Evolutionary conservation across 2,888 invertebrate species (phyloP).

Genomic region (Dolichopus griseipennis): DNA sequence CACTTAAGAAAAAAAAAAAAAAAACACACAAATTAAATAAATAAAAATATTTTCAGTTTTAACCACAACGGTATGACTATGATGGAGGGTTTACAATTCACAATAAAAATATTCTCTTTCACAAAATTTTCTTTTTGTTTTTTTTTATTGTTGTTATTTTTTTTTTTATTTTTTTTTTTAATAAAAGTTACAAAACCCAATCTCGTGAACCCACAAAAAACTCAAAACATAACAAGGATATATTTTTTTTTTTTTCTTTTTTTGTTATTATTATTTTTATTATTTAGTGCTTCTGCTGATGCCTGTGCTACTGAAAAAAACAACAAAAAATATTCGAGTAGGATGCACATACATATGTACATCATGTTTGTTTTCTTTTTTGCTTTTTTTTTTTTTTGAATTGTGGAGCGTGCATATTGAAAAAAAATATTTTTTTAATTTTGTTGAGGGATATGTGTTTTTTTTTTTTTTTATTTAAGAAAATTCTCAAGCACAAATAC

Average conservation of each 20-base stretch:
- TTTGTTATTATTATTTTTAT: no score
- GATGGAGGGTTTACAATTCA: background rate
- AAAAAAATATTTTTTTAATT: no score
- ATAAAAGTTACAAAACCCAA: background rate
- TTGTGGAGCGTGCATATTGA: no score
- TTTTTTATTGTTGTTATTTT: background rate
- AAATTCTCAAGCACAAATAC: background rate
- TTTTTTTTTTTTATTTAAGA: background rate
- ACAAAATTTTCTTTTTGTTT: background rate
- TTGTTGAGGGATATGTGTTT: background rate
- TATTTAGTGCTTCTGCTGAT: no score
- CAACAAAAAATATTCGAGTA: no score
- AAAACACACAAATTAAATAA: no score
- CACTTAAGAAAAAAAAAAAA: no score
- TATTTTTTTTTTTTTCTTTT: background rate
- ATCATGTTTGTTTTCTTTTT: no score
- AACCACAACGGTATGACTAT: slow-evolving; percentile 2
- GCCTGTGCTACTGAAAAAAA: no score
- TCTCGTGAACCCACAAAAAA: slow-evolving; percentile 6
- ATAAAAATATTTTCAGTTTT: background rate
- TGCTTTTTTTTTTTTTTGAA: no score
- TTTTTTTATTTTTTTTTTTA: background rate
- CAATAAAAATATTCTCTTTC: no score
- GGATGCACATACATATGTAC: no score
- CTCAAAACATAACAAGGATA: slow-evolving; percentile 1